These are phyloP conservation scores for Brachionichthys hirsutus DNA, from an alignment of 2,113 vertebrate genomes.

Conservation along the genomic window DNA sequence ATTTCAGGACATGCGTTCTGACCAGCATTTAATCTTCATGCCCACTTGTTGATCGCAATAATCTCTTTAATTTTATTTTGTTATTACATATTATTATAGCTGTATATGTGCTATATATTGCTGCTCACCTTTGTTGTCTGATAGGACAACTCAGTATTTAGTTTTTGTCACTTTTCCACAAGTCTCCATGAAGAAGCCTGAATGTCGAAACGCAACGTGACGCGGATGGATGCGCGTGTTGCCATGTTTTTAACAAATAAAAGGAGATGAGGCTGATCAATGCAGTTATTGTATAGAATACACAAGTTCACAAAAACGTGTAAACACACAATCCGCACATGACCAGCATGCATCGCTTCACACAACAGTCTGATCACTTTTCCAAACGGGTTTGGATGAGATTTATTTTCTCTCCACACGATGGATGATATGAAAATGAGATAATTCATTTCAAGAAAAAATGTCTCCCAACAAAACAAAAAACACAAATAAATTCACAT, in stretches of 20 bases:
- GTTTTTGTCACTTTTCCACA: conserved; percentile 3
- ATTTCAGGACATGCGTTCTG: conserved; percentile 29
- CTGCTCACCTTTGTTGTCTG: conserved; percentile 10
- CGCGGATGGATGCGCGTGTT: conserved; percentile 67
- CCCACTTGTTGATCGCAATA: conserved; percentile 63
- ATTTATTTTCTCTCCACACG: conserved; percentile 49
- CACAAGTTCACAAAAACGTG: conserved; percentile 80
- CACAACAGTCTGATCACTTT: conserved; percentile 71
- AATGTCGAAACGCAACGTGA: conserved; percentile 47
- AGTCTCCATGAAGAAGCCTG: conserved; percentile 23
- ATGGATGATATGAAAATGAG: conserved; percentile 82
- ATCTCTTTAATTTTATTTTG: conserved; percentile 18
- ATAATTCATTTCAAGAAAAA: conserved; percentile 56
- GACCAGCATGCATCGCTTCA: conserved; percentile 93
- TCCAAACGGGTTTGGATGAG: conserved; percentile 69
- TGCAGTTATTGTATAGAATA: conserved; percentile 84
- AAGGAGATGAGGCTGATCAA: conserved; percentile 83
- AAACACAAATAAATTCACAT: conserved; percentile 26
- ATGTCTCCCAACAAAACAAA: conserved; percentile 8
- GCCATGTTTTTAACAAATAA: conserved; percentile 81
- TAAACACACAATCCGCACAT: conserved; percentile 77
- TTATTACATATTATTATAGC: not conserved
- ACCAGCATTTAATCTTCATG: conserved; percentile 31
- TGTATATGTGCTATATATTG: not conserved
- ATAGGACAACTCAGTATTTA: conserved; percentile 28